Conservation (phyloP, 2,113 vertebrate species). For the Cyprinodon variegatus region DNA sequence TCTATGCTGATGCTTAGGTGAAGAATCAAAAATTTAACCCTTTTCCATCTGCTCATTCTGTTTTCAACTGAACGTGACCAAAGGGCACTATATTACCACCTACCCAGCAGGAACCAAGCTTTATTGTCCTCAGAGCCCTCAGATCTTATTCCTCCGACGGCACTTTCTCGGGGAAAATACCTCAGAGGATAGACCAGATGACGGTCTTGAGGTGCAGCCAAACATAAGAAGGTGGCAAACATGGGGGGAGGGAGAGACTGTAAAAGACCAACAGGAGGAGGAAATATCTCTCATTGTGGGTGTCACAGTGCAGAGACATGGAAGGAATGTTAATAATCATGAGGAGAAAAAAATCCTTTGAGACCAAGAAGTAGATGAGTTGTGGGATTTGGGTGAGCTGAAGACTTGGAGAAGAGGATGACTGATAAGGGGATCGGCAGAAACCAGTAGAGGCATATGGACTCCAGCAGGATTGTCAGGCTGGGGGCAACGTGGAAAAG, state of each 20-base stretch:
- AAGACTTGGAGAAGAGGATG: conserved; percentile 53
- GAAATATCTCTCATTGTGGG: conserved; percentile 45
- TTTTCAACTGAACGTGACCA: conserved; percentile 33
- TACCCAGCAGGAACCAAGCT: conserved; percentile 41
- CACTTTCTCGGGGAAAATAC: conserved; percentile 56
- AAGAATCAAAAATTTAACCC: not conserved
- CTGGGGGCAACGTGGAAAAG: conserved; percentile 17
- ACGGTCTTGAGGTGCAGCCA: conserved; percentile 63
- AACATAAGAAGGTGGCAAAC: conserved; percentile 11
- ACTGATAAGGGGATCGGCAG: conserved; percentile 59
- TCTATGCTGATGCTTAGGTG: conserved; percentile 1
- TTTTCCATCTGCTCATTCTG: conserved; percentile 13
- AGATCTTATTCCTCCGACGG: conserved; percentile 61
- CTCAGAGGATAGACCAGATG: conserved; percentile 52
- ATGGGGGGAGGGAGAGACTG: conserved; percentile 1
- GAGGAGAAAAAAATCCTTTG: conserved; percentile 45
- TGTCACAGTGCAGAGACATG: conserved; percentile 44
- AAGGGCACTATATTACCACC: conserved; percentile 12
- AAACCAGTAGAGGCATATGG: conserved; percentile 25
- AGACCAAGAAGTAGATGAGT: conserved; percentile 64
- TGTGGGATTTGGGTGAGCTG: conserved; percentile 65
- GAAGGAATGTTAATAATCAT: conserved; percentile 71
- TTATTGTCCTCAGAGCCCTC: conserved; percentile 43
- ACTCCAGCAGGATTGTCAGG: conserved; percentile 21
- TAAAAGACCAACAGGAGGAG: conserved; percentile 18